Base-by-base conservation (phyloP, 2,888 invertebrate species). In the Apoda limacodes region DNA sequence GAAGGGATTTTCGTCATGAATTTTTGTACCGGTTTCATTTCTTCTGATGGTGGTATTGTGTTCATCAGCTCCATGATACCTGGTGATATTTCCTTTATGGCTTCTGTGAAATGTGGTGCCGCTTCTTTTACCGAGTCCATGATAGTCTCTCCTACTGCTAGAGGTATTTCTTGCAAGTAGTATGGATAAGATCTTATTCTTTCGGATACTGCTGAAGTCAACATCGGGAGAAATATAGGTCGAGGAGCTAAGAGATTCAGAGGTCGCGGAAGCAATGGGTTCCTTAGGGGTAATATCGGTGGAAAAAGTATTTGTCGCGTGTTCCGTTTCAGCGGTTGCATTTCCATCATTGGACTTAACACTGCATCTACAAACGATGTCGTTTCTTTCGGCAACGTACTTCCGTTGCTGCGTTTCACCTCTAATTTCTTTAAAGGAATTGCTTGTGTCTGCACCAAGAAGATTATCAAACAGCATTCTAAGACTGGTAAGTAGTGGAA, bases 111-210 rank as follows among this genome's bases (percentile, higher is more conserved):
- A 42, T 75, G 80, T 7, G 80, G 80, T 2, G 78, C 72, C 10
- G 70, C 67, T 56, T 74, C 78, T 46, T 67, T 65, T 41, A 80
- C 64, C 22, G 78, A 66, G 12, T 75, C 72, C 63, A 75, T 61
- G 35, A 80, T 72, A 1, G 76, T 72, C 46, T 80, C 80, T 37
- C 75, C 67, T 25, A 80, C 52, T 5, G 78, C 76, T 47, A 76
- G 46, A 13, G 80, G 80, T 47, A 80, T 78, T 58, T 80, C 78
- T 64, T 76, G 75, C 34, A 80, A 64, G 52, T 78, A 78, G 33
- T 78, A 68, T 3, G 78, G 80, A 49, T 76, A 76, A 12, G 74
- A 60, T 54, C 76, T 63, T 62, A 80, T 76, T 38, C 63, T 57
- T 60, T 80, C 70, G 34, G 80, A 68, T 19, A 78, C 57, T 29